These are phyloP conservation scores for Hylyphantes graminicola DNA, from an alignment of 1,140 invertebrate genomes.

Conservation along the genomic window DNA sequence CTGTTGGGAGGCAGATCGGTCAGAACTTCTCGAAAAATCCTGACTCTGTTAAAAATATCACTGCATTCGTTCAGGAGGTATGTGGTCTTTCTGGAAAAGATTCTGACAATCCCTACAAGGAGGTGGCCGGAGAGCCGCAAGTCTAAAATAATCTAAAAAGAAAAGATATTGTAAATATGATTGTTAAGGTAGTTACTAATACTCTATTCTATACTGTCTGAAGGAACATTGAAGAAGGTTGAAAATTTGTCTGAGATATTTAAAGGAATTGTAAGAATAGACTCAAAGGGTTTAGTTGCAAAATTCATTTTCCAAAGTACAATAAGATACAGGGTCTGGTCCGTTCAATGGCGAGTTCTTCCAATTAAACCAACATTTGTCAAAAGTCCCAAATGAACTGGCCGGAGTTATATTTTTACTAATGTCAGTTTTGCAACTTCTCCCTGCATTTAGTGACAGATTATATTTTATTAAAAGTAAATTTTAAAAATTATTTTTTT, in stretches of 20 bases:
- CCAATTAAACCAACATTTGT: neutral
- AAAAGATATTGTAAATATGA: neutral
- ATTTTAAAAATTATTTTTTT: too few species aligned
- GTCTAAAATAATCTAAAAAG: conserved; percentile 28
- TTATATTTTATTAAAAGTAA: too few species aligned
- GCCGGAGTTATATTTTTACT: too few species aligned
- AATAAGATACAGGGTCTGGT: too few species aligned
- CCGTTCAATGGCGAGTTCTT: too few species aligned
- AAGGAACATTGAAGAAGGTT: neutral
- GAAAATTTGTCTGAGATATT: neutral
- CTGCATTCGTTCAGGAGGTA: conserved; percentile 99
- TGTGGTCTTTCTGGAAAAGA: conserved; percentile 98
- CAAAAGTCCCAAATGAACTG: too few species aligned
- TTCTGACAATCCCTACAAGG: conserved; percentile 95
- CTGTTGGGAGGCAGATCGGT: conserved; percentile 97
- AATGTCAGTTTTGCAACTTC: too few species aligned
- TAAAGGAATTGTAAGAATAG: neutral
- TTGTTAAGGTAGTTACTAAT: neutral
- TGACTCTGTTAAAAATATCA: conserved; percentile 99
- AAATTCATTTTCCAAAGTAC: neutral
- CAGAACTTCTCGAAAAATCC: conserved; percentile 98
- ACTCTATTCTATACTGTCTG: too few species aligned
- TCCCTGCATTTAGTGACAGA: too few species aligned
- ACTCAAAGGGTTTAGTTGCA: too few species aligned
- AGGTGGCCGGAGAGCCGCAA: conserved; percentile 98